A percentile compares a stretch with the other conserved stretches of the same genome.
Evolutionary conservation across 2,888 invertebrate genomes (phyloP).

Genomic region (Drosophila paracracens): DNA sequence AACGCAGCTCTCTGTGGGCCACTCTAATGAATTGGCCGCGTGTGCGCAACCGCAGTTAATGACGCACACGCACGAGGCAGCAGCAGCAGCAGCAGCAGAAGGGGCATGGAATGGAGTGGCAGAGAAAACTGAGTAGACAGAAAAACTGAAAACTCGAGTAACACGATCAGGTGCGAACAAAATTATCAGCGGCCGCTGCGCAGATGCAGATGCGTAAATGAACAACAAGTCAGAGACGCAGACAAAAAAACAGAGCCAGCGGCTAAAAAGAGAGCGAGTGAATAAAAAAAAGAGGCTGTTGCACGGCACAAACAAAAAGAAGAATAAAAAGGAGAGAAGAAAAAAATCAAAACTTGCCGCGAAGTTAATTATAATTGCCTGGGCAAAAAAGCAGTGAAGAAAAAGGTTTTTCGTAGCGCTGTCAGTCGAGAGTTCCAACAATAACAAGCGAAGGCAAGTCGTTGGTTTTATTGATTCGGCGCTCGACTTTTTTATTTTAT

Average conservation of each 20-base stretch:
- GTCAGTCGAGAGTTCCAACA: constrained; percentile 25
- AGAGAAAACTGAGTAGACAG: constrained; percentile 13
- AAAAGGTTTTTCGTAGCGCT: constrained; percentile 31
- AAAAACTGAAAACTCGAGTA: constrained; percentile 57
- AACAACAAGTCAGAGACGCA: constrained; percentile 6
- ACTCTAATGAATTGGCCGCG: constrained; percentile 68
- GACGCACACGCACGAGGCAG: constrained; percentile 65
- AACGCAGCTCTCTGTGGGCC: constrained; percentile 24
- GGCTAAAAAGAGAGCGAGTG: constrained; percentile 26
- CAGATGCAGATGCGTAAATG: constrained; percentile 21
- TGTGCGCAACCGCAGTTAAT: constrained; percentile 76
- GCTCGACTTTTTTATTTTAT: constrained; percentile 51
- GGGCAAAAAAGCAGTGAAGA: constrained; percentile 58
- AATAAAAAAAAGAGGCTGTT: constrained; percentile 25
- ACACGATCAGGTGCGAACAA: constrained; percentile 81
- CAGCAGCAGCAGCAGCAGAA: not conserved
- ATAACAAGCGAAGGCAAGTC: constrained; percentile 43
- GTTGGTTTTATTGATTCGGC: constrained; percentile 77
- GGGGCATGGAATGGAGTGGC: not conserved
- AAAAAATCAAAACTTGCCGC: constrained; percentile 78
- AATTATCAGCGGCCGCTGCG: constrained; percentile 63
- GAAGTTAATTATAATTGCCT: constrained; percentile 79
- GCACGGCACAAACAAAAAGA: constrained; percentile 35
- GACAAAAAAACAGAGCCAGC: constrained; percentile 18
- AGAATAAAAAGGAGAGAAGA: not conserved